Evolutionary conservation across 2,113 vertebrate genomes (phyloP).

Genomic region (Pluvianellus socialis): DNA sequence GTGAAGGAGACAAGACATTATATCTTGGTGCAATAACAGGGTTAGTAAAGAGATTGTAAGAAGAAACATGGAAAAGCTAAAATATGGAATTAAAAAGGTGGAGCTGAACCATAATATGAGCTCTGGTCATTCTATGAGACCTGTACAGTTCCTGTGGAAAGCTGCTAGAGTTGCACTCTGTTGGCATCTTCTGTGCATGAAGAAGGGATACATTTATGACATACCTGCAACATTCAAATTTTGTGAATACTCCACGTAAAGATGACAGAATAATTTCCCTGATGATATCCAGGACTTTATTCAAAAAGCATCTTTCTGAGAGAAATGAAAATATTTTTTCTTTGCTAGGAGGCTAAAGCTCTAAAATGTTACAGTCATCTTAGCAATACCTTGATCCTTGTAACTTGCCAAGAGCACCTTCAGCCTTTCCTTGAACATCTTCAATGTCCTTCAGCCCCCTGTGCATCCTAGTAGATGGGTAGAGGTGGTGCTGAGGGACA

Average conservation of each 20-base stretch:
- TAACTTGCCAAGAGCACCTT: background rate
- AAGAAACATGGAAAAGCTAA: background rate
- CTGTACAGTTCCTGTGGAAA: background rate
- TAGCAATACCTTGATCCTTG: background rate
- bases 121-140: background rate
- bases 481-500: no score
- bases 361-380: background rate
- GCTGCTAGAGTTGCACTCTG: background rate
- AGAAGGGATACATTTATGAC: background rate
- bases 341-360: background rate
- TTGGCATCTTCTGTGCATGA: background rate
- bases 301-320: background rate
- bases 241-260: background rate
- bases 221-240: background rate
- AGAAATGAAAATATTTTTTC: background rate
- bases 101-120: background rate
- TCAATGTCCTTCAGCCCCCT: background rate
- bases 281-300: background rate
- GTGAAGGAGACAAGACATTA: background rate
- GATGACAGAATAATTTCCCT: background rate
- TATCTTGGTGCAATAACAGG: background rate
- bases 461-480: background rate
- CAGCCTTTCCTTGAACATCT: background rate
- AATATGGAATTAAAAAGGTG: background rate
- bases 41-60: background rate